phyloP scores from a whole-genome alignment of 37 sponge, comb jelly and placozoan genomes.

The Halisarca cf. caerulea region DNA sequence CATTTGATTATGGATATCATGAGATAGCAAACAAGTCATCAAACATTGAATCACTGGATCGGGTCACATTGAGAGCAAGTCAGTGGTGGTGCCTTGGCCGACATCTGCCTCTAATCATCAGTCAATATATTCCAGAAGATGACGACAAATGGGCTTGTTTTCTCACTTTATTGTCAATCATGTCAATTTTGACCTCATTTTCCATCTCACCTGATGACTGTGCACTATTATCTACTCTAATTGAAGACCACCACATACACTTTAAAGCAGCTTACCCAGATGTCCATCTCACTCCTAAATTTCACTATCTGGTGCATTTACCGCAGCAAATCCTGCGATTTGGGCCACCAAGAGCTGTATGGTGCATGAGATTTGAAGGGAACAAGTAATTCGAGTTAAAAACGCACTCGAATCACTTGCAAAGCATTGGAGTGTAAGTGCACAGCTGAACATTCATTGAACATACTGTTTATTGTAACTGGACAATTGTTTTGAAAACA shows the following conservation, averaged over 20 bases:
- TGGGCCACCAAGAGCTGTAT: too few relatives aligned
- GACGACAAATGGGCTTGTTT: not conserved
- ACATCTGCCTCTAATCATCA: not conserved
- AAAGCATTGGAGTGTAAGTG: too few relatives aligned
- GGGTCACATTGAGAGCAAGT: not conserved
- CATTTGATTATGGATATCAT: not conserved
- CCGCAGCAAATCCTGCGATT: too few relatives aligned
- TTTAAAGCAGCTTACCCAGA: not conserved
- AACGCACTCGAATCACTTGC: too few relatives aligned
- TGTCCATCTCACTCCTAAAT: not conserved
- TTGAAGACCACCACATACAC: not conserved
- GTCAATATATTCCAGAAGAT: not conserved
- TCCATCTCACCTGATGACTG: not conserved
- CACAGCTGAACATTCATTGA: too few relatives aligned
- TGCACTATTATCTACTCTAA: not conserved
- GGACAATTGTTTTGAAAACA: too few relatives aligned
- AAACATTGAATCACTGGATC: not conserved
- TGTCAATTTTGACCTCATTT: not conserved
- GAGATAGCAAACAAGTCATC: not conserved
- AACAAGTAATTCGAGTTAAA: too few relatives aligned
- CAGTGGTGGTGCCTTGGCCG: not conserved
- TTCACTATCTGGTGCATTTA: not conserved
- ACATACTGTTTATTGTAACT: too few relatives aligned
- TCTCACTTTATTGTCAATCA: not conserved
- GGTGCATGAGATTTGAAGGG: too few relatives aligned